phyloP scores from a whole-genome alignment of 1,140 invertebrate genomes.

The Oryzaephilus surinamensis region DNA sequence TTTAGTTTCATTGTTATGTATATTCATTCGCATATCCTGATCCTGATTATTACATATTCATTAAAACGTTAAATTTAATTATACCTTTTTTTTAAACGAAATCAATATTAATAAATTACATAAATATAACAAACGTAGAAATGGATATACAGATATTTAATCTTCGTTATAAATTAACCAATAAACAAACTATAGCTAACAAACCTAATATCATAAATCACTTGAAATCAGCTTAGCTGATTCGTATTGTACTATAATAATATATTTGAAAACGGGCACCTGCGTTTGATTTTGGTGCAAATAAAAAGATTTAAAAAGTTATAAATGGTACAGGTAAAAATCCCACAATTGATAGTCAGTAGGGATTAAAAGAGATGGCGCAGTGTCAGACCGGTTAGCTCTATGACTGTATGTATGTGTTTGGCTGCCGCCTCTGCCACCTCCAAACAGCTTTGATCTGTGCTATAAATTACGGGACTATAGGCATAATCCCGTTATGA shows the following conservation, averaged over 20 bases:
- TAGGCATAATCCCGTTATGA: slow-evolving; percentile 35
- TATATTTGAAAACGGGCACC: slow-evolving; percentile 18
- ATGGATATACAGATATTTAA: no score
- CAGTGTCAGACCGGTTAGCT: slow-evolving; percentile 4
- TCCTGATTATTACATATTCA: no score
- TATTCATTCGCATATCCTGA: no score
- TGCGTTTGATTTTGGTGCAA: slow-evolving; percentile 26
- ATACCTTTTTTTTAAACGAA: no score
- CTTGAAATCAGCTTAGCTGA: slow-evolving; percentile 23
- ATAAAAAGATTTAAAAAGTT: slow-evolving; percentile 30
- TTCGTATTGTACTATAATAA: slow-evolving; percentile 8
- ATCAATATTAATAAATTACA: no score
- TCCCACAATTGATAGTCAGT: slow-evolving; percentile 36
- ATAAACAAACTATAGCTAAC: slow-evolving; percentile 20
- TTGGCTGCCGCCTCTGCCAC: slow-evolving; percentile 8
- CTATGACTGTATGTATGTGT: slow-evolving; percentile 9
- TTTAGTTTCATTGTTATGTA: no score
- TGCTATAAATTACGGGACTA: slow-evolving; percentile 34
- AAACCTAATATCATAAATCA: slow-evolving; percentile 23
- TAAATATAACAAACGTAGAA: no score
- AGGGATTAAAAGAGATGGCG: slow-evolving; percentile 28
- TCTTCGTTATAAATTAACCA: slow-evolving; percentile 7
- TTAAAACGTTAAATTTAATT: no score
- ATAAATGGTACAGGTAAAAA: slow-evolving; percentile 32
- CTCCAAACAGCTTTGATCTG: no score